These are phyloP conservation scores for Schizopygopsis malacanthus DNA, from an alignment of 2,797 vertebrate species.

Conservation along the genomic window DNA sequence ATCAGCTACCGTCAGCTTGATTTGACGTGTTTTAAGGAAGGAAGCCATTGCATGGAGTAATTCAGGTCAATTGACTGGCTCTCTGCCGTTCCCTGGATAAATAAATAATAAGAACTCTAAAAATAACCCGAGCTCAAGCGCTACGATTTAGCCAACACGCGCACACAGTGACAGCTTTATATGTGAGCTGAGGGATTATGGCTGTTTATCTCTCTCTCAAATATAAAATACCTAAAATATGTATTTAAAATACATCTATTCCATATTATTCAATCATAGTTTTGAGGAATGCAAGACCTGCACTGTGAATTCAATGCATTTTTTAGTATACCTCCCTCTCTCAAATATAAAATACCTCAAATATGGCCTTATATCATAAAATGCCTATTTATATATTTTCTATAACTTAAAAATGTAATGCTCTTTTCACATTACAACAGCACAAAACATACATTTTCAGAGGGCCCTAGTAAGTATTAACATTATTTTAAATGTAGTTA, in stretches of 20 bases:
- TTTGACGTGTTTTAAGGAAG: not conserved
- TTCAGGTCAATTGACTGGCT: slow-evolving; percentile 55
- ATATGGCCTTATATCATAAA: not conserved
- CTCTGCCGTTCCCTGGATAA: slow-evolving; percentile 48
- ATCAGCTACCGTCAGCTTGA: slow-evolving; percentile 17
- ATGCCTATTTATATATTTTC: not conserved
- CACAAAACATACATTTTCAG: not conserved
- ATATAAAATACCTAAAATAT: not conserved
- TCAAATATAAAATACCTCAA: not conserved
- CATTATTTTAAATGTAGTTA: not conserved
- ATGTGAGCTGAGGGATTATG: slow-evolving; percentile 39
- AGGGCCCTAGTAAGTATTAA: not conserved
- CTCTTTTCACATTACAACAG: not conserved
- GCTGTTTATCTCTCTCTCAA: not conserved
- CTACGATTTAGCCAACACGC: slow-evolving; percentile 32
- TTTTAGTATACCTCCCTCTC: not conserved
- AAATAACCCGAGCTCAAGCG: slow-evolving; percentile 56
- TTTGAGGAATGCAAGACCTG: not conserved
- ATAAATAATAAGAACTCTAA: slow-evolving; percentile 55
- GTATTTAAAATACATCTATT: not conserved
- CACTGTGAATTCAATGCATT: not conserved
- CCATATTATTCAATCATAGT: not conserved
- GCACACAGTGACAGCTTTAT: slow-evolving; percentile 40
- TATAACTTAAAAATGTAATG: too few species aligned
- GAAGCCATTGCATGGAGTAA: slow-evolving; percentile 37